Conservation (phyloP, 2,113 vertebrate genomes). For the Chionis minor region DNA sequence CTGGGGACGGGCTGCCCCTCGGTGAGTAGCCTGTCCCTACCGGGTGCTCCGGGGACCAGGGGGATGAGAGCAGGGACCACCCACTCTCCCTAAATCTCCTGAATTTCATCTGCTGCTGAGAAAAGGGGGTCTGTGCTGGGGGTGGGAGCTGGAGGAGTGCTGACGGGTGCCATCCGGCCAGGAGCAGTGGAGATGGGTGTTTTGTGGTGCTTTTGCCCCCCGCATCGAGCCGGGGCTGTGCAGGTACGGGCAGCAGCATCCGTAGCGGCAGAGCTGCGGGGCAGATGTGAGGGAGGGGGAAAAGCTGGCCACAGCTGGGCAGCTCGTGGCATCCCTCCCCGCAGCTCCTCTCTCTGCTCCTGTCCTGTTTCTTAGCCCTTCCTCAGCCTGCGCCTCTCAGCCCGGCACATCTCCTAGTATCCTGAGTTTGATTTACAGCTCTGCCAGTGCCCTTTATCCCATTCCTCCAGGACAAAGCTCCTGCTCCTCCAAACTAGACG, state of each 20-base stretch:
- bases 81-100: not conserved
- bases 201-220: not conserved
- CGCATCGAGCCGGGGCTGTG: rapidly evolving
- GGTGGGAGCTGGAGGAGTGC: not conserved
- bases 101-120: not conserved
- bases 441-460: not conserved
- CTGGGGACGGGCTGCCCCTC: not conserved
- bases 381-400: not conserved
- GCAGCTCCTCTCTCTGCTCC: not conserved
- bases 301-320: not conserved
- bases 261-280: rapidly evolving
- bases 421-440: not conserved
- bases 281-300: not conserved
- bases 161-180: not conserved
- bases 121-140: not conserved
- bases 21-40: slow-evolving; percentile 25
- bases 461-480: too few species aligned
- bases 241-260: not conserved
- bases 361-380: not conserved
- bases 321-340: not conserved
- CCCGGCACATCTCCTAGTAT: not conserved
- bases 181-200: not conserved
- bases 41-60: rapidly evolving
- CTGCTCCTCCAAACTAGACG: not conserved
- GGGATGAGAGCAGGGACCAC: not conserved